Evolutionary conservation across 2,113 vertebrate genomes (phyloP).

Genomic region (Cyprinodon tularosa): DNA sequence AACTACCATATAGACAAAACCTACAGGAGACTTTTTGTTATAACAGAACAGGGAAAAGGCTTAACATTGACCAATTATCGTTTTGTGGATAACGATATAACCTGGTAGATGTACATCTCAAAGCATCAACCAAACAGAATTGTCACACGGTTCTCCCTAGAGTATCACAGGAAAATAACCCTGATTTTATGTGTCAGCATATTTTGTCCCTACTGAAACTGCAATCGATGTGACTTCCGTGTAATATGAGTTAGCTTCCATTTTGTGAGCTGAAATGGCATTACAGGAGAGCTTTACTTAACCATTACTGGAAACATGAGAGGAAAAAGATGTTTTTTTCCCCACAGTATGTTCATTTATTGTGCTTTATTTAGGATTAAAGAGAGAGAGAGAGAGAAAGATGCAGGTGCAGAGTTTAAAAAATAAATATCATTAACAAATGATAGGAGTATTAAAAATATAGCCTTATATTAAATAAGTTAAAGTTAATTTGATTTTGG

Average conservation of each 20-base stretch:
- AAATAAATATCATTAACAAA: neutral
- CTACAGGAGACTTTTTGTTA: neutral
- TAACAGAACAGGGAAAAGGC: neutral
- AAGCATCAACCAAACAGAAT: slow-evolving; percentile 29
- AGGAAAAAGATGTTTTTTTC: slow-evolving; percentile 7
- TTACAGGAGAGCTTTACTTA: slow-evolving; percentile 29
- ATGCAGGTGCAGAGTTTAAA: neutral
- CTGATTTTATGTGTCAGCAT: slow-evolving; percentile 16
- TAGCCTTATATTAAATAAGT: neutral
- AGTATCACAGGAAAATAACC: slow-evolving; percentile 16
- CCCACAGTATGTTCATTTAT: neutral
- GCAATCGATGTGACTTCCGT: slow-evolving; percentile 43
- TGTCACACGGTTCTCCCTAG: slow-evolving; percentile 22
- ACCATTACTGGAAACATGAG: slow-evolving; percentile 6
- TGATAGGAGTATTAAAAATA: neutral
- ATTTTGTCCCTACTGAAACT: slow-evolving; percentile 31
- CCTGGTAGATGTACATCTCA: slow-evolving; percentile 11
- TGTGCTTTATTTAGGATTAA: neutral
- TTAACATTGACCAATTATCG: neutral
- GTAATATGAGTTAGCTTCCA: slow-evolving; percentile 42
- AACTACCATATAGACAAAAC: slow-evolving; percentile 9
- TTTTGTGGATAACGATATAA: neutral
- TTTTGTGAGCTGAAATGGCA: slow-evolving; percentile 28
- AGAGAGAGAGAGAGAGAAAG: neutral
- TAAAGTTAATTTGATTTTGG: no score